Base-by-base conservation (phyloP, 1,140 invertebrate species). In the Meteorus sp. region DNA sequence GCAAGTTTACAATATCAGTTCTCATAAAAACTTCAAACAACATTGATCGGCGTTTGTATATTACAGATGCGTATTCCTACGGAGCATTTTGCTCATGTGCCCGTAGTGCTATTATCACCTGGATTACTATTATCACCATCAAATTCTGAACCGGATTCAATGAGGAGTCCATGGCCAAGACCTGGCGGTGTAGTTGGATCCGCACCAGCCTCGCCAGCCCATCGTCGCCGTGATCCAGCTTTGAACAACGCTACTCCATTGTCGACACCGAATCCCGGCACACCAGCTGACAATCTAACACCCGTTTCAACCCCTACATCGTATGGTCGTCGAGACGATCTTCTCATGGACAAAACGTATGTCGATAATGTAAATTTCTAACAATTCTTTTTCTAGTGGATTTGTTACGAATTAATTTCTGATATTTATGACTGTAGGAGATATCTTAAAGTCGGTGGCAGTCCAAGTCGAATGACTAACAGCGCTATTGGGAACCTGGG, bases 31-130 rank as follows among this genome's bases (percentile, higher is more conserved):
- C n/a, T n/a, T n/a, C n/a, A n/a, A n/a, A n/a, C n/a, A n/a, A 15
- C 35, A 47, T 45, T 47, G 31, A 35, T 35, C 51, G 29, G 20
- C 25, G 22, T 48, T 29, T 60, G n/a, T 33, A 43, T 56, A 20
- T 66, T 57, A 5, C 78, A 95, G 90, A 97, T 98, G 94, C 87
- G 93, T 58, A 95, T 98, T 64, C 95, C 94, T 17, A 94, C 92
- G 54, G 94, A 96, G 72, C 93, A 97, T 71, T 97, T 97, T 80
- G 88, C 92, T n/a, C 92, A 92, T 73, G 92, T 97, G 56, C 94
- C 95, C 3, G 93, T 97, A 22, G 93, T 94, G 56, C 84, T 94
- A 65, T 81, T 97, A 31, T 95, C 92, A 66, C 94, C 95, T 13
- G 91, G 88, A 63, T 84, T 92, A 68, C 82, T 89, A 67, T 81